phyloP scores from a whole-genome alignment of 2,113 vertebrate genomes.

The Bombycilla garrulus region DNA sequence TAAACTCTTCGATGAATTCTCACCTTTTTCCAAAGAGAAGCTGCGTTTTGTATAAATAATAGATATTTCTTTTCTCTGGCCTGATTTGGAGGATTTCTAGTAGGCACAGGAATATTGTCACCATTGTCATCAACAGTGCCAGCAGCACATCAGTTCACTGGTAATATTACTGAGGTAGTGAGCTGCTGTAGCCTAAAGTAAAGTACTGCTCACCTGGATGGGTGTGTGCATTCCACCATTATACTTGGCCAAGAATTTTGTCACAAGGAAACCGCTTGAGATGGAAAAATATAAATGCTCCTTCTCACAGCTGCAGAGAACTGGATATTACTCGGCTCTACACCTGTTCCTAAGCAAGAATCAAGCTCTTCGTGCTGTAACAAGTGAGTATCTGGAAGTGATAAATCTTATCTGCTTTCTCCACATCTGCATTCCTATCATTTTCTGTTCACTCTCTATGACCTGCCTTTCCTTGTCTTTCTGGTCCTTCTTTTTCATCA shows the following conservation, averaged over 20 bases:
- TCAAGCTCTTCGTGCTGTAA: neutral
- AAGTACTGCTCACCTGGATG: neutral
- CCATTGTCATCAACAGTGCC: neutral
- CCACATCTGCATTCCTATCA: neutral
- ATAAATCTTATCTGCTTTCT: neutral
- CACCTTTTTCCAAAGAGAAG: neutral
- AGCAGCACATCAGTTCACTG: neutral
- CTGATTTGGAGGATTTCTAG: neutral
- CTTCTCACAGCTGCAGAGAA: neutral
- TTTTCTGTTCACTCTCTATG: neutral
- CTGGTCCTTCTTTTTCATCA: neutral
- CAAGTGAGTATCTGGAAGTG: neutral
- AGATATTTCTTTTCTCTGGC: neutral
- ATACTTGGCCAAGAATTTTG: neutral
- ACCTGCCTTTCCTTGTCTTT: neutral
- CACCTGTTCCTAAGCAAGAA: neutral
- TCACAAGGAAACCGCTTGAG: neutral
- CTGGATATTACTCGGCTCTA: neutral
- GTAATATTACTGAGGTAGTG: neutral
- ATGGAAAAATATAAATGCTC: neutral
- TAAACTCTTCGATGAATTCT: neutral
- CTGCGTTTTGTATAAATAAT: neutral
- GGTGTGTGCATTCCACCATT: neutral
- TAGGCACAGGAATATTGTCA: neutral
- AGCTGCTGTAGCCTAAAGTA: neutral